Base-by-base conservation (phyloP, 2,888 invertebrate genomes). In the Ichneumoninae sp. region DNA sequence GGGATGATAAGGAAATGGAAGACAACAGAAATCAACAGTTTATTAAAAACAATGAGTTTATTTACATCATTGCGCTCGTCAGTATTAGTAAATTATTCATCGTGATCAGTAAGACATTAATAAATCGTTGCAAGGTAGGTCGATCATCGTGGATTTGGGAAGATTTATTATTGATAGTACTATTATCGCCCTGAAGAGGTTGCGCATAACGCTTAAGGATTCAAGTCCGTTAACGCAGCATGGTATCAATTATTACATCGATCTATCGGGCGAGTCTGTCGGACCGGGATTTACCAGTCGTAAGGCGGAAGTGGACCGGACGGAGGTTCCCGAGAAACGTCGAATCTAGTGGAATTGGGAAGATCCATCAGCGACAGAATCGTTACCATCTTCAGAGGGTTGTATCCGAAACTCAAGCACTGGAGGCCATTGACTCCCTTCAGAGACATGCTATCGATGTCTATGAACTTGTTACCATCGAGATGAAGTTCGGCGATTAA, bases 391-490 rank as follows among this genome's bases (percentile, higher is more conserved):
- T 36, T 50, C 13, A 75, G 0, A 1, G 75, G 75, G 47, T 75
- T 75, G 6, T 52, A 16, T 52, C 75, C 75, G 4, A 75, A 10
- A 2, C 50, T 65, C 30, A 75, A 52, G 0, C 3, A 19, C 3
- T 65, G 6, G 2, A 75, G 47, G 16, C 47, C 19, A 8, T 16
- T 8, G 6, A 36, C 13, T 3, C n/a, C 8, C 3, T 36, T 19
- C 47, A 71, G 26, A 6, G 76, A 71, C 76, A 77, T 77, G 22
- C 52, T 77, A 13, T 13, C 54, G 6, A 71, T 22, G 40, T 82
- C 71, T 5, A 1, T 13, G 50, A 82, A 77, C 13, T 4, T 1
- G 30, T 77, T 82, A 13, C 36, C 57, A 26, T 82, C 71, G 33
- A 82, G 71, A 22, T 66, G 44, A 22, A 77, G 71, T 30, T n/a